These are phyloP conservation scores for Brienomyrus brachyistius DNA, from an alignment of 2,113 vertebrate species.

Conservation along the genomic window DNA sequence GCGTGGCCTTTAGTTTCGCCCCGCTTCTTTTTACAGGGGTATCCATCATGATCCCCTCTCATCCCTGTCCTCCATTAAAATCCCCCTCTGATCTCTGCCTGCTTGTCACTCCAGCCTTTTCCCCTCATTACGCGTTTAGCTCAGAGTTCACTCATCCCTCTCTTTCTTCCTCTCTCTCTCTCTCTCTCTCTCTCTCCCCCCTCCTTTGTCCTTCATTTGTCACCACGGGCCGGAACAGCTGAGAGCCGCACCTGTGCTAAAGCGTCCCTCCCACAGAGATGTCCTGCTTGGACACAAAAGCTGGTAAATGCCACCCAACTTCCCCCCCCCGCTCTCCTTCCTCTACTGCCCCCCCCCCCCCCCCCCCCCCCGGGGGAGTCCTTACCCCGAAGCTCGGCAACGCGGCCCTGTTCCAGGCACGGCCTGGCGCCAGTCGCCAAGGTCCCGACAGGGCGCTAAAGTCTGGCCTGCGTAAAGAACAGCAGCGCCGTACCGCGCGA, in stretches of 20 bases:
- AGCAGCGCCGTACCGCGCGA: not conserved
- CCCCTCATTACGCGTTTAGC: conserved; percentile 2
- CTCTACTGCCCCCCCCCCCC: no score
- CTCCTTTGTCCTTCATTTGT: conserved; percentile 19
- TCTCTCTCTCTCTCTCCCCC: not conserved
- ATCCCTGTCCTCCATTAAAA: conserved; percentile 3
- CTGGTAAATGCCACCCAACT: not conserved
- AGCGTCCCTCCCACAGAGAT: not conserved
- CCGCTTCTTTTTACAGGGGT: conserved; percentile 1
- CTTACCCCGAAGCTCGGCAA: not conserved
- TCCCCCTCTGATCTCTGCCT: not conserved
- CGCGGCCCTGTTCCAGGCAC: not conserved
- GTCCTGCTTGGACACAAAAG: not conserved
- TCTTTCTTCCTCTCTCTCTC: not conserved
- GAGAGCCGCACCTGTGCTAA: conserved; percentile 20
- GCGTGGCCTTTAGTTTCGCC: not conserved
- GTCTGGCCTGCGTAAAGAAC: not conserved
- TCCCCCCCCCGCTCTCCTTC: not conserved
- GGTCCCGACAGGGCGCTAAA: not conserved
- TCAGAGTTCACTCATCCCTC: not conserved
- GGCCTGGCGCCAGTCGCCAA: not conserved
- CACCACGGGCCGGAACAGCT: conserved; percentile 18
- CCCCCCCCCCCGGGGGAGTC: not conserved
- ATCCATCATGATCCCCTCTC: conserved; percentile 1
- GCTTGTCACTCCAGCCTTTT: not conserved